phyloP scores from a whole-genome alignment of 2,113 vertebrate species.

The Peromyscus polionotus region DNA sequence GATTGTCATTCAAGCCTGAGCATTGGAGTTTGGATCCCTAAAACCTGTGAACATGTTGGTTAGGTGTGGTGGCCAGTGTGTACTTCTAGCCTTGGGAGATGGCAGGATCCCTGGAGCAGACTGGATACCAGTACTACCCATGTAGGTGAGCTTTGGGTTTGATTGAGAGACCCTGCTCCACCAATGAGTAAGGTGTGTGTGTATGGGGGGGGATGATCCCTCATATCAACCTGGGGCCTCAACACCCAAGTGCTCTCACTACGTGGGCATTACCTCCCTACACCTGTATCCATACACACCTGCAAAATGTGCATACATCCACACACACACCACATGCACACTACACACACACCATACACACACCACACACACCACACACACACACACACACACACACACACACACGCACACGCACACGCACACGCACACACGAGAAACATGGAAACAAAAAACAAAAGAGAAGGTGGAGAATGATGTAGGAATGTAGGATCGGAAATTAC shows the following conservation, averaged over 20 bases:
- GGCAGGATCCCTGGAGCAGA: neutral
- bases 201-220: neutral
- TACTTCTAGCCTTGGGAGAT: neutral
- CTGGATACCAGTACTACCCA: neutral
- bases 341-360: neutral
- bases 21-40: neutral
- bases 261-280: neutral
- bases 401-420: neutral
- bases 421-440: neutral
- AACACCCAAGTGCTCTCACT: too few relatives aligned
- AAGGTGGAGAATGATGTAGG: too few relatives aligned
- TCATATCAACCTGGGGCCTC: too few relatives aligned
- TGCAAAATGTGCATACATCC: neutral
- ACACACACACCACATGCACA: neutral
- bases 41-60: too few relatives aligned
- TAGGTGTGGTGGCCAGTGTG: neutral
- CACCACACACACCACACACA: neutral
- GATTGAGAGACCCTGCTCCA: neutral
- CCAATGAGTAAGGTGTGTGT: neutral
- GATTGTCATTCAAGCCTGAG: too few relatives aligned
- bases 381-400: too few relatives aligned
- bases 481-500: neutral
- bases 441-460: neutral
- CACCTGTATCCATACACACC: neutral
- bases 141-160: neutral